Percentiles rank a stretch among this genome's conserved stretches.
These are phyloP conservation scores for Fopius arisanus DNA, from an alignment of 1,140 invertebrate species.

Conservation along the genomic window DNA sequence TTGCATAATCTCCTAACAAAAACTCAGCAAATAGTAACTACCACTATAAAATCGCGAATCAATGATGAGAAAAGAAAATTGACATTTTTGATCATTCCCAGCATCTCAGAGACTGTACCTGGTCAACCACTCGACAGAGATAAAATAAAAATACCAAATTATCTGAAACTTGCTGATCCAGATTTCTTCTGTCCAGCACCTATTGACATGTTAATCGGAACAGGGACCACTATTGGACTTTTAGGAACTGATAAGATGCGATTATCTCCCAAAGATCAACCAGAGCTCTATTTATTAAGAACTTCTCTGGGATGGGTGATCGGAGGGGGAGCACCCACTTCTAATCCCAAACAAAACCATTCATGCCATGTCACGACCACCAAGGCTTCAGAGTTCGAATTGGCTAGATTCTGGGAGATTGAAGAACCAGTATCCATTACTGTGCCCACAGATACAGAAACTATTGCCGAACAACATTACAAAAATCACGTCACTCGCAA, in stretches of 20 bases:
- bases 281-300: constrained; percentile 35
- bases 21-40: neutral
- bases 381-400: neutral
- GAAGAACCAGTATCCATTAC: neutral
- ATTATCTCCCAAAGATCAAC: neutral
- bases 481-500: constrained; percentile 30
- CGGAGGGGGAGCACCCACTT: constrained; percentile 8
- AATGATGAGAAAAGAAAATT: neutral
- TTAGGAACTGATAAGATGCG: constrained; percentile 32
- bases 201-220: constrained; percentile 34
- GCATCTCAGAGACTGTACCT: neutral
- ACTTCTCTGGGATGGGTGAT: constrained; percentile 28
- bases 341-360: constrained; percentile 22
- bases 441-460: neutral
- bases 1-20: neutral
- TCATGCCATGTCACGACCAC: neutral
- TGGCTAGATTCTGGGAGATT: neutral
- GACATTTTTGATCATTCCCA: neutral
- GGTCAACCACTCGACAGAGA: neutral
- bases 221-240: constrained; percentile 32
- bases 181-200: constrained; percentile 30
- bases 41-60: neutral
- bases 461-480: constrained; percentile 40
- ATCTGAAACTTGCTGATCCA: constrained; percentile 33
- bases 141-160: neutral